Percentiles rank a stretch among this genome's conserved stretches.
phyloP scores from a whole-genome alignment of 2,797 vertebrate species.

The Phrynocephalus vlangalii region DNA sequence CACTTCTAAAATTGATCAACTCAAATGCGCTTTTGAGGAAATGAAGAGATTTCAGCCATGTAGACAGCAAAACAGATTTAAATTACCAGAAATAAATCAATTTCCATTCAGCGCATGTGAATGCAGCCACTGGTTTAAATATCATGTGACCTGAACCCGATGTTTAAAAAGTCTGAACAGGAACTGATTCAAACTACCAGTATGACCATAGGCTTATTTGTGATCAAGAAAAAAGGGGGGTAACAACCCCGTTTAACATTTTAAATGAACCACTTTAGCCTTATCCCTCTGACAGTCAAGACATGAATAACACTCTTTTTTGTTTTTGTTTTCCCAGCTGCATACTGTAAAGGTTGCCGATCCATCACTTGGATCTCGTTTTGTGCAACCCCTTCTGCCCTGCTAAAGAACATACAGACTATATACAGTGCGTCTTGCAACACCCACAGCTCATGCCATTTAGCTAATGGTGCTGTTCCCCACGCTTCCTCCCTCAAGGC shows the following conservation, averaged over 20 bases:
- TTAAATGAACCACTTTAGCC: neutral
- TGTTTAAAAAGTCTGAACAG: no score
- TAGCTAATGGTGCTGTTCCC: neutral
- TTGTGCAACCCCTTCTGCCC: conserved; percentile 28
- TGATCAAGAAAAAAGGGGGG: no score
- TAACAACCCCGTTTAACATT: neutral
- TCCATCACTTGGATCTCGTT: conserved; percentile 24
- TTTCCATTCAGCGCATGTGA: no score
- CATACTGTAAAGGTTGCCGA: neutral
- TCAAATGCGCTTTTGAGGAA: no score
- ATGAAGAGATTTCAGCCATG: no score
- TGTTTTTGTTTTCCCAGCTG: conserved; percentile 11
- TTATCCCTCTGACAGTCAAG: neutral
- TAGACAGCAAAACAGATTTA: no score
- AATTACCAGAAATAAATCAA: no score
- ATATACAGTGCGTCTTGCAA: conserved; percentile 24
- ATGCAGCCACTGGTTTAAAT: no score
- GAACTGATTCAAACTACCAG: no score
- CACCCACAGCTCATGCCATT: neutral
- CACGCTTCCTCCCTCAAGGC: neutral
- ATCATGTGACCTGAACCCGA: no score
- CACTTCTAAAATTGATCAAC: no score
- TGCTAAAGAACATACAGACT: conserved; percentile 31
- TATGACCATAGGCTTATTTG: no score
- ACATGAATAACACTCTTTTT: neutral